These are phyloP conservation scores for Agriopis marginaria DNA, from an alignment of 2,888 invertebrate species.

Conservation along the genomic window DNA sequence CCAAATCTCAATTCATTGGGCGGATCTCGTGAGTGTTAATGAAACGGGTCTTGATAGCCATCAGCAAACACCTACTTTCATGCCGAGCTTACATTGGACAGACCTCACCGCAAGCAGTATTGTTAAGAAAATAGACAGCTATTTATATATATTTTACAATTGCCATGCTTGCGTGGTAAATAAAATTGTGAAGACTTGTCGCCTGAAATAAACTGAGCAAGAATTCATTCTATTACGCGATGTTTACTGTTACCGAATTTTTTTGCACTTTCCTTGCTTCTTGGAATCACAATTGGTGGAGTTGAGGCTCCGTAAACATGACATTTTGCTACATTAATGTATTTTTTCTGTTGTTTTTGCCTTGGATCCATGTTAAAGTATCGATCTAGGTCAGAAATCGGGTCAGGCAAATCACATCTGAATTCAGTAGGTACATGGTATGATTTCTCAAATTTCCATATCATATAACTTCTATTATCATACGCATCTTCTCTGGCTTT, in stretches of 20 bases:
- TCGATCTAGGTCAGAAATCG: not conserved
- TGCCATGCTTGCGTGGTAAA: conserved; percentile 15
- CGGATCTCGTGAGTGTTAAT: conserved; percentile 55
- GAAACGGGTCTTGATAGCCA: conserved; percentile 48
- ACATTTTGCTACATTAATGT: not conserved
- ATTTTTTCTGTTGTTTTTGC: not conserved
- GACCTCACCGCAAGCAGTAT: conserved; percentile 16
- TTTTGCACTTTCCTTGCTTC: conserved; percentile 15
- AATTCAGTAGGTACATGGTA: no score
- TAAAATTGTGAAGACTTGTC: conserved; percentile 8
- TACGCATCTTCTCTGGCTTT: no score
- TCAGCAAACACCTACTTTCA: conserved; percentile 37
- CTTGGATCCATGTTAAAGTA: not conserved
- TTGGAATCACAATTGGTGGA: conserved; percentile 9
- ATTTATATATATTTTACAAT: not conserved
- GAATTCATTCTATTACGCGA: conserved; percentile 12
- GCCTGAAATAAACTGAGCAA: conserved; percentile 14
- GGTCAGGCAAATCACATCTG: not conserved
- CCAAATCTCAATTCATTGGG: conserved; percentile 58
- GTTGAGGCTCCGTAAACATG: conserved; percentile 1
- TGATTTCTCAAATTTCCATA: no score
- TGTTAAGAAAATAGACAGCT: not conserved
- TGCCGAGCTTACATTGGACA: conserved; percentile 10
- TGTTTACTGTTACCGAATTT: conserved; percentile 21
- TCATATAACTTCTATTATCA: no score